Conservation (phyloP, 2,888 invertebrate species). For the Tipula lateralis region DNA sequence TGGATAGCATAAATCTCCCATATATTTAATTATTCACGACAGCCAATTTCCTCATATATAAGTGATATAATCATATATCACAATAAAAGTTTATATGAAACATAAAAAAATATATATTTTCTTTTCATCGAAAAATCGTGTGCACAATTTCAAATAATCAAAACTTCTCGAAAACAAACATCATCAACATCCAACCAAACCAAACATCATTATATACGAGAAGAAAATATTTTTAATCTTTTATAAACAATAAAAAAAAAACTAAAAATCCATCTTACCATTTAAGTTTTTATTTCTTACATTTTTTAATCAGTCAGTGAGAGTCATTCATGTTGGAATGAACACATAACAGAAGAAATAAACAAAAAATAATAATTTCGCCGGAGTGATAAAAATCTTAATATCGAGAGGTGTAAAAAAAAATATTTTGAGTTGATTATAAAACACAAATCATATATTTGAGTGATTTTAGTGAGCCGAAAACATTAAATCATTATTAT, state of each 20-base stretch:
- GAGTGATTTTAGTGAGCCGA: background rate
- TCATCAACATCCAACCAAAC: background rate
- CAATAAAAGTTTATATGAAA: background rate
- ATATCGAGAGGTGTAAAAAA: background rate
- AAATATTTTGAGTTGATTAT: background rate
- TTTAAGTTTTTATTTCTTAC: constrained; percentile 1
- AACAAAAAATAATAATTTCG: background rate
- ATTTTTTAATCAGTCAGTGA: constrained; percentile 19
- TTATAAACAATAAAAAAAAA: background rate
- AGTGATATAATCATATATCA: background rate
- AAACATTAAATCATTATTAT: too few species aligned
- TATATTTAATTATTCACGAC: background rate
- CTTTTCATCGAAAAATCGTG: constrained; percentile 19
- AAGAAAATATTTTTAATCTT: background rate
- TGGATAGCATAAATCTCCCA: background rate
- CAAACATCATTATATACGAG: background rate
- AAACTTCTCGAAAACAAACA: background rate
- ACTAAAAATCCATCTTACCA: background rate
- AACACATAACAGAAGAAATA: background rate
- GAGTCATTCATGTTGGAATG: background rate
- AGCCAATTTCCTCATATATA: background rate
- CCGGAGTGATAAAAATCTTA: background rate
- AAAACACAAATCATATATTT: background rate
- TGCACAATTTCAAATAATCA: background rate
- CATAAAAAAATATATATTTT: background rate